phyloP scores from a whole-genome alignment of 2,888 invertebrate genomes.

The Venusia cambrica region DNA sequence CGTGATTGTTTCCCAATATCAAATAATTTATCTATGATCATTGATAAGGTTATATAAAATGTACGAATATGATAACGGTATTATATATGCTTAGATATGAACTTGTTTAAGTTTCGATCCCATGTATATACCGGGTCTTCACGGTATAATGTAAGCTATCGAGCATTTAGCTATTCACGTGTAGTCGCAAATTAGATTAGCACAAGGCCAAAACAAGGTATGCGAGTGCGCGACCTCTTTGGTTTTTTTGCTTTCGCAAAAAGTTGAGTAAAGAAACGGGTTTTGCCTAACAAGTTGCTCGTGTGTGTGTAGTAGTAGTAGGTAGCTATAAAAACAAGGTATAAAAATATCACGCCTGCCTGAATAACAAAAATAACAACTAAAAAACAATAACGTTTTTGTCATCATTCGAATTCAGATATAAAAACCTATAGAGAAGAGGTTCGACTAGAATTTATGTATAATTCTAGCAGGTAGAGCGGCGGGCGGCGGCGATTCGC shows the following conservation, averaged over 20 bases:
- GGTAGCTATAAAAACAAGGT: slow-evolving; percentile 40
- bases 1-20: slow-evolving; percentile 41
- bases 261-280: slow-evolving; percentile 48
- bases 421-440: slow-evolving; percentile 24
- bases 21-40: too few species aligned
- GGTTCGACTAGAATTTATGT: slow-evolving; percentile 24
- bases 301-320: slow-evolving; percentile 48
- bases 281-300: slow-evolving; percentile 49
- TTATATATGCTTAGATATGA: too few species aligned
- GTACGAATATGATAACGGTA: too few species aligned
- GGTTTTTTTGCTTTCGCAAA: slow-evolving; percentile 48
- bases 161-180: slow-evolving; percentile 60
- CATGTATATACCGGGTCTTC: slow-evolving; percentile 40
- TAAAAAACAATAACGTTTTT: slow-evolving; percentile 51
- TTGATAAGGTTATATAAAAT: too few species aligned
- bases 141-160: slow-evolving; percentile 59
- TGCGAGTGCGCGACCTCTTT: slow-evolving; percentile 75
- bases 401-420: slow-evolving; percentile 27
- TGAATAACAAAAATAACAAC: slow-evolving; percentile 42
- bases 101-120: slow-evolving; percentile 40
- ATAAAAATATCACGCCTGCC: slow-evolving; percentile 39
- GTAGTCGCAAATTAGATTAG: slow-evolving; percentile 70
- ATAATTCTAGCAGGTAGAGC: slow-evolving; percentile 5
- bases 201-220: slow-evolving; percentile 71
- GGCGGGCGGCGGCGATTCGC: slow-evolving; percentile 1